Conservation (phyloP, 1,140 invertebrate species). For the Nebria ingens region DNA sequence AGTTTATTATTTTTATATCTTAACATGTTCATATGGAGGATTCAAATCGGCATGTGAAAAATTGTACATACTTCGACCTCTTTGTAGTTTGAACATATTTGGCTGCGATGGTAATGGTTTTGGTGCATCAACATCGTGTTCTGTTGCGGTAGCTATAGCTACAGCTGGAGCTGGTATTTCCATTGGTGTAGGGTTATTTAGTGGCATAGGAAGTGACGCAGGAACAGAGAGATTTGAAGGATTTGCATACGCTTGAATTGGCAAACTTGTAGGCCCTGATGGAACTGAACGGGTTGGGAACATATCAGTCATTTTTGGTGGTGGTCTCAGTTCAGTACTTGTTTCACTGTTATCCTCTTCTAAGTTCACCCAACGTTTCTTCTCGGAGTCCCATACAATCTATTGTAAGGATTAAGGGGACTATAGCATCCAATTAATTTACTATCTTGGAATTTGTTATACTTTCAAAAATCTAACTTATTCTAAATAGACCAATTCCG, state of each 20-base stretch:
- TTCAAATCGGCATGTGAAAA: no score
- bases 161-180: not conserved
- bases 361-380: conserved; percentile 76
- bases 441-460: not conserved
- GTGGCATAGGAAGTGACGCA: conserved; percentile 24
- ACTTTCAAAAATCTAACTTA: not conserved
- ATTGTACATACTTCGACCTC: conserved; percentile 53
- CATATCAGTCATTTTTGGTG: conserved; percentile 58
- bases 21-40: not conserved
- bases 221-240: conserved; percentile 16
- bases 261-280: conserved; percentile 10
- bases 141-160: not conserved
- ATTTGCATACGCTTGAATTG: conserved; percentile 8
- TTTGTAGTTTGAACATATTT: conserved; percentile 70
- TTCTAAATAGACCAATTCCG: not conserved
- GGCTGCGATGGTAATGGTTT: conserved; percentile 38
- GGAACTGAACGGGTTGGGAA: conserved; percentile 25
- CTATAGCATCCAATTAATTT: not conserved
- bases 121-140: conserved; percentile 23
- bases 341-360: conserved; percentile 56
- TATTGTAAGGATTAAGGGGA: conserved; percentile 31
- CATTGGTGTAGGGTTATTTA: conserved; percentile 18
- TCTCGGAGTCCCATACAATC: conserved; percentile 86
- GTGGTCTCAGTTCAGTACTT: conserved; percentile 54
- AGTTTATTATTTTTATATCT: not conserved